Base-by-base conservation (phyloP, 2,113 vertebrate species). In the Nematolebias whitei region DNA sequence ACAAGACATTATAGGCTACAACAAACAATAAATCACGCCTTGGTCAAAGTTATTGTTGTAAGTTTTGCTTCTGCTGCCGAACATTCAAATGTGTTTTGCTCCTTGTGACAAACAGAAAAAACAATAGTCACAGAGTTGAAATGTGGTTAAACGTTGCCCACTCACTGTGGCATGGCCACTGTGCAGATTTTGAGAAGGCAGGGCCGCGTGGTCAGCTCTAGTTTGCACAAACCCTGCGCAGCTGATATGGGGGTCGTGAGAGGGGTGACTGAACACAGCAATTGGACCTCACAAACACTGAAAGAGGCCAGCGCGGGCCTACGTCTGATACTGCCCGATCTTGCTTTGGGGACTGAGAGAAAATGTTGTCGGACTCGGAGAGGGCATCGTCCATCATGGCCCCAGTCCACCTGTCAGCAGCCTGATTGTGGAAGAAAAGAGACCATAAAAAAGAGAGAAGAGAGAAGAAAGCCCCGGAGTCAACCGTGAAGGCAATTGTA, bases 331-430 rank as follows among this genome's bases (percentile, higher is more conserved):
- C 76, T 74, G 85, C 73, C 83, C 66, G 82, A 89, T 86, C 80
- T 74, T 65, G 84, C 90, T 90, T 89, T 86, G 78, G 89, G 89
- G 86, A 88, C 82, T 63, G 90, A 92, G 90, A 91, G 90, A 93
- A 93, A 93, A 93, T 93, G 90, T 93, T 92, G 91, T 93, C 89
- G 82, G 89, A 92, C 90, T 92, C 68, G 18, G 87, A 90, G 88
- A 90, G 90, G 84, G 90, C 83, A 89, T 90, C 87, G 89, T 91
- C 86, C 87, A 91, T 91, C 90, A 92, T 81, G 74, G 82, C 86
- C 82, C 83, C 76, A 52, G 80, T 82, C 70, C 38, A 67, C 85
- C 87, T 92, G 91, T 91, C 91, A 87, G 86, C 61, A 6, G 47
- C 66, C 80, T 85, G 87, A 90, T 88, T 89, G 85, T 83, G 77